Evolutionary conservation across 2,888 invertebrate species (phyloP).

Genomic region (Synergus japonicus): DNA sequence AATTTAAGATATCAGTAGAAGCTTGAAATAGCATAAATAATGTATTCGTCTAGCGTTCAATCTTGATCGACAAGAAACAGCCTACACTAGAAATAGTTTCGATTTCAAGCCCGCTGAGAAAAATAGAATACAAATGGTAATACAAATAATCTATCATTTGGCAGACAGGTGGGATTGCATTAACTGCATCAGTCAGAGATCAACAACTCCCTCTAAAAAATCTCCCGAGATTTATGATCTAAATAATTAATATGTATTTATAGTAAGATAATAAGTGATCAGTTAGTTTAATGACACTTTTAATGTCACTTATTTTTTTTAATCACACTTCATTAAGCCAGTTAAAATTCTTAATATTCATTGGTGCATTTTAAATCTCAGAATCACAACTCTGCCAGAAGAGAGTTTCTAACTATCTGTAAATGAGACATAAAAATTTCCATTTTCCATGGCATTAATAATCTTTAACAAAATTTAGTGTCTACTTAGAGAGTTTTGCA

Average conservation of each 20-base stretch:
- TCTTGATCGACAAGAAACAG: slow-evolving; percentile 13
- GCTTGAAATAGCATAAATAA: slow-evolving; percentile 6
- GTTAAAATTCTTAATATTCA: neutral
- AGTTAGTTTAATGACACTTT: neutral
- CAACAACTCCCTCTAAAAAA: slow-evolving; percentile 1
- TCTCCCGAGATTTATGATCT: neutral
- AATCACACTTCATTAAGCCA: neutral
- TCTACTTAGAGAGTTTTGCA: no score
- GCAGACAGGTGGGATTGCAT: slow-evolving; percentile 21
- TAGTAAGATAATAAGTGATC: neutral
- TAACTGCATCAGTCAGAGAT: neutral
- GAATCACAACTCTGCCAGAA: no score
- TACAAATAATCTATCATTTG: slow-evolving; percentile 29
- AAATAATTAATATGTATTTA: neutral
- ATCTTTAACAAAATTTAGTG: no score
- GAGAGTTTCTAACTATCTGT: no score
- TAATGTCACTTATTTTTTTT: neutral
- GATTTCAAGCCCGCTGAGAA: slow-evolving; percentile 5
- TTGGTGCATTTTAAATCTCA: neutral
- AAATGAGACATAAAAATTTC: no score
- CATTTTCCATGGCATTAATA: no score
- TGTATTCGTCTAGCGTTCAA: slow-evolving; percentile 9
- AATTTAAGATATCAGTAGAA: neutral
- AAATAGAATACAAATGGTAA: slow-evolving; percentile 18
- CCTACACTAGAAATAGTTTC: slow-evolving; percentile 22